Evolutionary conservation across 2,113 vertebrate genomes (phyloP).

Genomic region (Pseudopipra pipra): DNA sequence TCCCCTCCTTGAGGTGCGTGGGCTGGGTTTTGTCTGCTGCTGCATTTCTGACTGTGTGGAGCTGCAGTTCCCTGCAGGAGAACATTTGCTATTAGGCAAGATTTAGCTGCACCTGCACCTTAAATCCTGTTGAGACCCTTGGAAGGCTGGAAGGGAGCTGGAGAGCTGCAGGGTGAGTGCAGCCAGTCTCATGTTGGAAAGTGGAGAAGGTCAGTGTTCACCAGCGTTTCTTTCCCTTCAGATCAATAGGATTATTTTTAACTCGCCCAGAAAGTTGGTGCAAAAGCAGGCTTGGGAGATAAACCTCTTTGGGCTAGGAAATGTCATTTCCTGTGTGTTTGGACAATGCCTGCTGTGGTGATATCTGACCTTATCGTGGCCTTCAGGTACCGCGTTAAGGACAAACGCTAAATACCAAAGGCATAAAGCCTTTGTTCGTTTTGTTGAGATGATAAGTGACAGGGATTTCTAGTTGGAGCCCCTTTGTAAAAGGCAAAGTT

Average conservation of each 20-base stretch:
- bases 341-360: not conserved
- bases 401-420: not conserved
- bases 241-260: slow-evolving; percentile 55
- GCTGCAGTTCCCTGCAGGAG: not conserved
- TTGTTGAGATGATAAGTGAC: not conserved
- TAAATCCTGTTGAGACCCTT: not conserved
- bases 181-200: not conserved
- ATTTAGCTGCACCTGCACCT: not conserved
- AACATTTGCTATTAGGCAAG: not conserved
- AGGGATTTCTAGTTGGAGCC: not conserved
- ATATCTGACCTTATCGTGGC: not conserved
- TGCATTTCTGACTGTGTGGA: fast-evolving
- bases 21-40: not conserved
- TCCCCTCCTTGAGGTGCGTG: fast-evolving
- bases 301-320: not conserved
- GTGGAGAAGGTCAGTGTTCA: not conserved
- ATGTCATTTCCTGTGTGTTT: not conserved
- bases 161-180: not conserved
- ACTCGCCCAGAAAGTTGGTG: not conserved
- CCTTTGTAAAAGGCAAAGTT: slow-evolving; percentile 7
- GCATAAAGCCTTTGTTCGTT: not conserved
- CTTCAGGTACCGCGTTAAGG: fast-evolving
- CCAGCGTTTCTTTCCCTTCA: not conserved
- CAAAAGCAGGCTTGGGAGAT: not conserved
- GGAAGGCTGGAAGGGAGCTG: not conserved